Evolutionary conservation across 30 jellyfish, hydroid and myxozoan genomes (phyloP), one percentile per base, ranked within the genome.

Genomic region (Rhopilema esculentum): DNA sequence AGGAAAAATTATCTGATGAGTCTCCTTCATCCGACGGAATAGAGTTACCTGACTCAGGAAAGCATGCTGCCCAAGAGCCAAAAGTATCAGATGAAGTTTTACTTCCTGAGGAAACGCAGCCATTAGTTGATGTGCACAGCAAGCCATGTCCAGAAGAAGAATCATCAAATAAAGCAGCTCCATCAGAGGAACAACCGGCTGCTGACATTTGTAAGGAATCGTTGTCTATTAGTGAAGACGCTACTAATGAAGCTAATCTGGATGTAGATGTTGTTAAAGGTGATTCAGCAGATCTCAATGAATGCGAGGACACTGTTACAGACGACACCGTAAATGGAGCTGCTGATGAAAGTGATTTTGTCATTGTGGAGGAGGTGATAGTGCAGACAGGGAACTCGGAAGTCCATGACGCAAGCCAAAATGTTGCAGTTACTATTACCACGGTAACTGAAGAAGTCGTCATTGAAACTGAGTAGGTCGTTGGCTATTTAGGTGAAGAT

Each of bases 291-390:
- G 57, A 2, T 40, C 57, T 40, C 57, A 40, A 40, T 40, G 57
- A 12, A 40, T 6, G 57, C 57, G 12, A n/a, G n/a, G n/a, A n/a
- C n/a, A n/a, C n/a, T n/a, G n/a, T 67, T 22, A 23, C 49, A 1
- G 29, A 19, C 24, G 63, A 70, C 8, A 28, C 63, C 21, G 48
- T 8, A 28, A 28, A 17, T 28, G 80, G 4, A 28, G 57, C 57
- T 40, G 57, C 57, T 40, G 80, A 70, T 70, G 80, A 24, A 8
- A 70, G 80, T 70, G 80, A 70, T 24, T 70, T 70, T 30, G 48
- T 70, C 1, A 28, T 70, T 70, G 21, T 70, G 80, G 63, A 70
- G 49, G 49, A 28, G 24, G 80, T 40, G 57, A 2, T 12, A n/a
- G n/a, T n/a, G n/a, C n/a, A n/a, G n/a, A n/a, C n/a, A n/a, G n/a